Evolutionary conservation across 2,888 invertebrate genomes (phyloP), one percentile per base, ranked within the genome.

Genomic region (Mycalesis mineus): DNA sequence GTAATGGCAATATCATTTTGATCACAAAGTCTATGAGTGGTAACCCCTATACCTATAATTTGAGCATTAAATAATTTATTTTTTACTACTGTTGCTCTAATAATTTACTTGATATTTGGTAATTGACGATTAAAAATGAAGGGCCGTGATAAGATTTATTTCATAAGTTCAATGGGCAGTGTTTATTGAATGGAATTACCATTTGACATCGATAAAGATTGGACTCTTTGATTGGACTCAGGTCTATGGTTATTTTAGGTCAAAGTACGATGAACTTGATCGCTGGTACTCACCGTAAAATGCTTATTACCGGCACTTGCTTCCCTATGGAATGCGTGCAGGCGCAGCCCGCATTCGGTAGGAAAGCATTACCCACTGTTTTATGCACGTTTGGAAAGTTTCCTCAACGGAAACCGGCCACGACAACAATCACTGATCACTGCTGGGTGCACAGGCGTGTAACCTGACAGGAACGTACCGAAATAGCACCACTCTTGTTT

Each of bases 381-480:
- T 84, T 84, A 86, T 86, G 83, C 85, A 86, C 84, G 84, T 86
- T 88, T 85, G 80, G 87, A 88, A 88, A 88, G 86, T 88, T 84
- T 85, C 84, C 88, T 80, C 74, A 74, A 80, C 79, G 82, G 84
- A 87, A 89, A 88, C 88, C 84, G 82, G 88, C 84, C 83, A 84
- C 84, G 86, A 85, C 87, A 87, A 88, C 88, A 89, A 88, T 88
- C 88, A 88, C 88, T 88, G 84, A 80, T 84, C 80, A 88, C 81
- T 82, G 74, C 74, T 77, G 74, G 73, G 77, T 82, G 77, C 75
- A 75, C 76, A 74, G 74, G 74, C 71, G 77, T 73, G 71, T 68
- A 70, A 79, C 73, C 74, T 78, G 77, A 78, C 81, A 80, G 75
- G 78, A 82, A 77, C 73, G 80, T 77, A 79, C 78, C 72, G 72